Evolutionary conservation across 2,113 vertebrate genomes (phyloP).

Genomic region (Spheniscus mendiculus): DNA sequence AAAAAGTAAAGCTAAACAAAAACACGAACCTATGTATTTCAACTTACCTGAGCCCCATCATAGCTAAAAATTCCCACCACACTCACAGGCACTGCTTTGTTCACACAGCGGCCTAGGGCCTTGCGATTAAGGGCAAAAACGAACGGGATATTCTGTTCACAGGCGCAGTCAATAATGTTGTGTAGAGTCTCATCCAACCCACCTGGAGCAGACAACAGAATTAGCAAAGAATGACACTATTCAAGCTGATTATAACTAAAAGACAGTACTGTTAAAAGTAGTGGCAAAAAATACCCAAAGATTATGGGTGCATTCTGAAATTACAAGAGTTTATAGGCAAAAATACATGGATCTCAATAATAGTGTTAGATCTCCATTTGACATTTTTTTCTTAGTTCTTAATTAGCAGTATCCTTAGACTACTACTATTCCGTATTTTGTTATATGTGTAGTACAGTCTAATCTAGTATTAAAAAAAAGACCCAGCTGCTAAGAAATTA

Average conservation of each 20-base stretch:
- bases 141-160: conserved; percentile 90
- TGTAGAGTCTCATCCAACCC: conserved; percentile 94
- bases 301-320: neutral
- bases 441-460: neutral
- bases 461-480: neutral
- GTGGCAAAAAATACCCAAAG: neutral
- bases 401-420: neutral
- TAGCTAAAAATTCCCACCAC: conserved; percentile 99
- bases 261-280: neutral
- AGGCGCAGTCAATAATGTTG: conserved; percentile 89
- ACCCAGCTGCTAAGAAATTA: neutral
- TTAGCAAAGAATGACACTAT: neutral
- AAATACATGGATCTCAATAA: neutral
- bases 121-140: conserved; percentile 95
- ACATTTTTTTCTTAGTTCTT: neutral
- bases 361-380: fast-evolving
- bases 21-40: neutral
- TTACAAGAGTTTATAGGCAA: neutral
- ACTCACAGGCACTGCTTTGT: conserved; percentile 95
- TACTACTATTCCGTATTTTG: neutral
- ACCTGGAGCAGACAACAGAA: conserved; percentile 69
- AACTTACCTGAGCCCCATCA: conserved; percentile 93
- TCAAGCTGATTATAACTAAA: neutral
- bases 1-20: neutral
- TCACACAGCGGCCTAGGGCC: conserved; percentile 92